Evolutionary conservation across 2,888 invertebrate species (phyloP).

Genomic region (Thereva unica): DNA sequence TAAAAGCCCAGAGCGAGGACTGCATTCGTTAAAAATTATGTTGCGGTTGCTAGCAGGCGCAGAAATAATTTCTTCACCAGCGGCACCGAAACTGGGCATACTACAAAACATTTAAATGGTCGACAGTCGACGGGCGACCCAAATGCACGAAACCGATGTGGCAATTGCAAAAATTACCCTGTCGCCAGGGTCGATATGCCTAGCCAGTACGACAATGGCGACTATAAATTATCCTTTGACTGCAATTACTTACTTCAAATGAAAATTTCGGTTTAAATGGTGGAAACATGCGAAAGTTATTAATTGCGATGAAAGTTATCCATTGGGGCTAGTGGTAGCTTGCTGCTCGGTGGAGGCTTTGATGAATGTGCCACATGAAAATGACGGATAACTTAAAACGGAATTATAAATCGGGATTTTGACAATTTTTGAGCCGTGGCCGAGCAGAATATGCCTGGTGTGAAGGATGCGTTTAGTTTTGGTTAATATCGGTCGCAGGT

Average conservation of each 20-base stretch:
- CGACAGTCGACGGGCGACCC: not conserved
- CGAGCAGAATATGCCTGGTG: not conserved
- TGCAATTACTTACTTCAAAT: constrained; percentile 41
- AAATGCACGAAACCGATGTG: constrained; percentile 7
- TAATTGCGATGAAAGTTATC: constrained; percentile 37
- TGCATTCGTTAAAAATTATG: constrained; percentile 36
- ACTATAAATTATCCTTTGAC: constrained; percentile 40
- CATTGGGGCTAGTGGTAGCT: not conserved
- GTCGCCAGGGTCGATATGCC: constrained; percentile 3
- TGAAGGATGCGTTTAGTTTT: too few species aligned
- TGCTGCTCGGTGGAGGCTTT: not conserved
- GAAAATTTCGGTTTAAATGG: constrained; percentile 41
- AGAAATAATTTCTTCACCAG: constrained; percentile 33
- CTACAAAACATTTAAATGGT: not conserved
- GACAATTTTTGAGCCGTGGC: not conserved
- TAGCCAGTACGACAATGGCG: constrained; percentile 24
- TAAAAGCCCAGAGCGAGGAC: constrained; percentile 1
- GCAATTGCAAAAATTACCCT: constrained; percentile 23
- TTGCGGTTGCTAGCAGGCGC: constrained; percentile 39
- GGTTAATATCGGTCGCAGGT: too few species aligned
- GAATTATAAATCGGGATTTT: constrained; percentile 5
- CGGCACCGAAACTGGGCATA: not conserved
- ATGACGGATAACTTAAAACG: constrained; percentile 16
- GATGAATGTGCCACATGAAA: constrained; percentile 27
- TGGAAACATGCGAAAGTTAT: constrained; percentile 40